Evolutionary conservation across 1,140 invertebrate genomes (phyloP), one percentile per base, ranked within the genome.

Genomic region (Magallana ariakensis): DNA sequence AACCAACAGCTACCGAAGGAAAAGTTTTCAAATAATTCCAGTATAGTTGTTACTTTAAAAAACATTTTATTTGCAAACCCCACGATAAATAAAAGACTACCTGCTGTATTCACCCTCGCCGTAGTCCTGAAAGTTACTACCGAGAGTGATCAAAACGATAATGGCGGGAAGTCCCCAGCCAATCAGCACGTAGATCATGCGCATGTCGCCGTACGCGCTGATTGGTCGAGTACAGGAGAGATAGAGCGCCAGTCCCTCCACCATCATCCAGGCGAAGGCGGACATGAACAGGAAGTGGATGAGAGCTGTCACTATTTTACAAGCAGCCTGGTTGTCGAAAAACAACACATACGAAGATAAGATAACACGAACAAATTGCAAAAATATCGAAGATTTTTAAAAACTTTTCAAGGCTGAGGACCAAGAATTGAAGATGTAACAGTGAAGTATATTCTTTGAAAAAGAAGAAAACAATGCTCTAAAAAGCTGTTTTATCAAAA

Each of bases 231-330:
- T 91, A 80, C 91, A 92, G 83, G 88, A 90, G 0, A 91, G 85
- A 33, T 98, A 98, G 13, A 98, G 95, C 94, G 98, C 97, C 16
- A 95, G 85, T 6, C 94, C 97, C 97, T 96, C 91, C 89, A 98
- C 96, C 94, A 98, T 97, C 97, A 99, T 99, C 98, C 98, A 99
- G 75, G 97, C 96, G 95, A 99, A 99, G 55, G 98, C 97, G 86
- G 97, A 97, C 87, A 99, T 95, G 95, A 99, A 98, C 95, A 99
- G 97, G 95, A 98, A 99, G 94, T 99, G 98, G 22, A 99, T 94
- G 62, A 98, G 95, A 46, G 97, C 97, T 85, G 98, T 98, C 88
- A 99, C 97, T 53, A 98, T 95, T 60, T 98, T 97, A 94, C 98
- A 99, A 56, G 97, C 95, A 83, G 82, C 55, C 55, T 84, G 82